Evolutionary conservation across 2,113 vertebrate species (phyloP).

Genomic region (Dinomys branickii): DNA sequence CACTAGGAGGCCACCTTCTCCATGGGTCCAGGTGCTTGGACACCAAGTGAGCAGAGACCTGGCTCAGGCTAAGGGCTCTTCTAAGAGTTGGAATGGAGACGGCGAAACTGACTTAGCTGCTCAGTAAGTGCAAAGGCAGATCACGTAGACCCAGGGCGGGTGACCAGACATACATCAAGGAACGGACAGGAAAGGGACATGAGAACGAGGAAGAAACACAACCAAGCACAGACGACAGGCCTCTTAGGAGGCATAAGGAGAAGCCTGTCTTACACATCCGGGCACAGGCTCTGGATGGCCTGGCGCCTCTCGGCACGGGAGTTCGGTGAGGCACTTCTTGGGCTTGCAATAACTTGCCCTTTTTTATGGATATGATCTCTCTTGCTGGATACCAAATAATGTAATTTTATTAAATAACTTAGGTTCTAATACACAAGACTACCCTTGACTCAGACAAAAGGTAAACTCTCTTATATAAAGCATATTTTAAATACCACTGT

Average conservation of each 20-base stretch:
- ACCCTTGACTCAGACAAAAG: constrained; percentile 5
- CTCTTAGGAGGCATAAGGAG: neutral
- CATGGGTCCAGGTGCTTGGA: neutral
- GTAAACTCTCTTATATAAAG: neutral
- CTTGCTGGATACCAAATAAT: neutral
- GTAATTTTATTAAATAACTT: neutral
- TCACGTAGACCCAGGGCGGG: neutral
- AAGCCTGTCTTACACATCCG: neutral
- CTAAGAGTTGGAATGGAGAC: neutral
- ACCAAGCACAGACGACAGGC: neutral
- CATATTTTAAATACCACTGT: neutral
- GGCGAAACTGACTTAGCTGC: neutral
- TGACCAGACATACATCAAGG: neutral
- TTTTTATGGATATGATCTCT: neutral
- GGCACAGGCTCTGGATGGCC: neutral
- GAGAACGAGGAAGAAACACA: neutral
- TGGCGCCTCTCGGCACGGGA: neutral
- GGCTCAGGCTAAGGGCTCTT: neutral
- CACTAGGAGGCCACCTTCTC: neutral
- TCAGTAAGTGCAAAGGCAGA: neutral
- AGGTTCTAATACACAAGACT: neutral
- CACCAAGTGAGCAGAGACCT: neutral
- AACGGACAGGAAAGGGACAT: neutral
- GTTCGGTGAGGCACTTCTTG: neutral
- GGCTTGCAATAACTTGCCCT: neutral